Evolutionary conservation across 2,113 vertebrate species (phyloP), one percentile per base, ranked within the genome.

Genomic region (Riparia riparia): DNA sequence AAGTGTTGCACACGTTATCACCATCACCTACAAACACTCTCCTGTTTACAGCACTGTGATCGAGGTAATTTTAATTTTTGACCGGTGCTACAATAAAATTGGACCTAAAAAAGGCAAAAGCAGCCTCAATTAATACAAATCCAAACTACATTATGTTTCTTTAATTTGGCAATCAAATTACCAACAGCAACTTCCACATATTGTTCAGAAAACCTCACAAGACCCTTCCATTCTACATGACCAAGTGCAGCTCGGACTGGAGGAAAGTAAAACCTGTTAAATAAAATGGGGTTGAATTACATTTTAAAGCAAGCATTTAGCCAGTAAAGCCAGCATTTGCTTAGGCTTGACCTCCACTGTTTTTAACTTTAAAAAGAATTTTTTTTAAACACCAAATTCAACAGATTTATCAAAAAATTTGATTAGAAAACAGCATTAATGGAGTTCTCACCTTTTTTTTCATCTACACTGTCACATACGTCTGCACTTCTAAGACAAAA

Each of bases 321-420:
- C 15, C 51, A 82, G 29, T 10, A 41, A 74, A 68, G 47, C 12
- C 17, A 51, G 12, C 17, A 65, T 42, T 76, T 81, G 28, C 15
- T 42, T 31, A 78, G 29, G 65, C 34, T 53, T 57, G 21, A 44
- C 14, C 22, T 68, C 47, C 0, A 0, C 10, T 78, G 58, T 29
- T 77, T 65, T 39, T 50, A 72, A 56, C 10, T 37, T 0, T 2
- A 25, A 53, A 61, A 17, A 1, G 1, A 3, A 4, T 29, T 42
- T 53, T 53, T 60, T 69, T 39, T 4, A 20, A 91, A 12, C 6
- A 54, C 2, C 10, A 50, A 50, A 70, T 66, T 64, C 9, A 87
- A 50, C 15, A 68, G 15, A 64, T 85, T 49, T 32, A 16, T 28
- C 28, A 29, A 63, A 80, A 83, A 53, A 16, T 68, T 7, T 4